phyloP scores from a whole-genome alignment of 2,113 vertebrate species.

The Phrynosoma platyrhinos region DNA sequence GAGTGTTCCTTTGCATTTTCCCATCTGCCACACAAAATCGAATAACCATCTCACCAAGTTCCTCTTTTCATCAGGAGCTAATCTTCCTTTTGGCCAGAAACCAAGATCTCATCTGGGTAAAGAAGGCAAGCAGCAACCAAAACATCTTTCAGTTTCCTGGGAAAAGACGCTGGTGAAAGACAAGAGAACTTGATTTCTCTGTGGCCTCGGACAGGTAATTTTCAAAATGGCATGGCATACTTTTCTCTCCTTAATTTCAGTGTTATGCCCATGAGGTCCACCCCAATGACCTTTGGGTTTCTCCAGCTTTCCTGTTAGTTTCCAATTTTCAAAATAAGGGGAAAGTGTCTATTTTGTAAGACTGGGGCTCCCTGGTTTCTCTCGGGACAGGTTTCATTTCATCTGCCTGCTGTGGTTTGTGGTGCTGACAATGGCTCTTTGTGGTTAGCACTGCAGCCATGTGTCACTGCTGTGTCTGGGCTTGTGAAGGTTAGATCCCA shows the following conservation, averaged over 20 bases:
- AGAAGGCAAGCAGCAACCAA: neutral
- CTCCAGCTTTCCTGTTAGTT: neutral
- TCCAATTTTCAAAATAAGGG: neutral
- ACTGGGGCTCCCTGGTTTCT: neutral
- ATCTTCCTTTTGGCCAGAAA: neutral
- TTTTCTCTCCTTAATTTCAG: neutral
- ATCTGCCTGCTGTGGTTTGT: neutral
- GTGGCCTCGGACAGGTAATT: constrained; percentile 17
- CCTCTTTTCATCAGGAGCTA: neutral
- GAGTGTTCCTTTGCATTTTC: neutral
- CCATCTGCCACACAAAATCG: neutral
- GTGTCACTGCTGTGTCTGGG: neutral
- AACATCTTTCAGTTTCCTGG: neutral
- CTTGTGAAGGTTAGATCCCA: neutral
- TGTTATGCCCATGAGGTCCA: neutral
- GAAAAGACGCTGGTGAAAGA: neutral
- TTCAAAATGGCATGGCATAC: neutral
- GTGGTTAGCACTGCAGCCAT: neutral
- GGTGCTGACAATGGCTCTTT: neutral
- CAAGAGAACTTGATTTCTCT: neutral
- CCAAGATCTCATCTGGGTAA: neutral
- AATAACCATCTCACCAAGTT: neutral
- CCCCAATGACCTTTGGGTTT: too few species aligned
- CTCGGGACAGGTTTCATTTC: neutral
- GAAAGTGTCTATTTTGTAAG: too few species aligned